Percentiles rank a stretch among this genome's conserved stretches.
Evolutionary conservation across 2,113 vertebrate species (phyloP).

Genomic region (Chloropsis hardwickii): DNA sequence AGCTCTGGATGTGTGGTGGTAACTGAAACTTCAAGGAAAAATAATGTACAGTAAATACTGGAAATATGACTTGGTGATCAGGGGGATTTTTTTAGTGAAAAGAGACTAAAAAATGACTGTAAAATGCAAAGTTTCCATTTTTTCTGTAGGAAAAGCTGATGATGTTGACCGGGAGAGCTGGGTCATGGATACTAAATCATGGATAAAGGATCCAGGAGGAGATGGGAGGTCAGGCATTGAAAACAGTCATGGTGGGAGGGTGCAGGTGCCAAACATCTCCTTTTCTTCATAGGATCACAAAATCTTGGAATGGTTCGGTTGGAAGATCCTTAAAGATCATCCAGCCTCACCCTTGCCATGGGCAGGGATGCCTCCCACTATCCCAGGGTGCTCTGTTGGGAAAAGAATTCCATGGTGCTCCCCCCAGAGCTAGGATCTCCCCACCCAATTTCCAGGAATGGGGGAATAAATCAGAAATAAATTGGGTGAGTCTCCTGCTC

Average conservation of each 20-base stretch:
- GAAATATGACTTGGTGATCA: background rate
- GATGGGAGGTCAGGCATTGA: background rate
- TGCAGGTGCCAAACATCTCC: background rate
- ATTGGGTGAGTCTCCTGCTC: accelerated
- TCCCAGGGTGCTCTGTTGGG: background rate
- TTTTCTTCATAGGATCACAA: background rate
- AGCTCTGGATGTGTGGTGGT: background rate
- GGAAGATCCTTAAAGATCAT: background rate
- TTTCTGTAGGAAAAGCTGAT: background rate
- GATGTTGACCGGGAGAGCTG: background rate
- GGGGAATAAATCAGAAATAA: background rate
- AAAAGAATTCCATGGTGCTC: background rate
- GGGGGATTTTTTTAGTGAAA: background rate
- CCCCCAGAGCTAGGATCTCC: background rate
- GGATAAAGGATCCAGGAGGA: background rate
- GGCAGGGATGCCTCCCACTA: background rate
- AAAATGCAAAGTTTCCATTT: background rate
- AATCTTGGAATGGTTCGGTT: background rate
- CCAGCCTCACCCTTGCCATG: background rate
- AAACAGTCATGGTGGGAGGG: background rate
- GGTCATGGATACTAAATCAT: accelerated
- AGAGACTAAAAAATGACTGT: background rate
- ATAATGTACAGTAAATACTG: background rate
- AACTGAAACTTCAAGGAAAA: background rate
- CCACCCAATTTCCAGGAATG: background rate